phyloP scores from a whole-genome alignment of 2,113 vertebrate genomes.

The Tautogolabrus adspersus region DNA sequence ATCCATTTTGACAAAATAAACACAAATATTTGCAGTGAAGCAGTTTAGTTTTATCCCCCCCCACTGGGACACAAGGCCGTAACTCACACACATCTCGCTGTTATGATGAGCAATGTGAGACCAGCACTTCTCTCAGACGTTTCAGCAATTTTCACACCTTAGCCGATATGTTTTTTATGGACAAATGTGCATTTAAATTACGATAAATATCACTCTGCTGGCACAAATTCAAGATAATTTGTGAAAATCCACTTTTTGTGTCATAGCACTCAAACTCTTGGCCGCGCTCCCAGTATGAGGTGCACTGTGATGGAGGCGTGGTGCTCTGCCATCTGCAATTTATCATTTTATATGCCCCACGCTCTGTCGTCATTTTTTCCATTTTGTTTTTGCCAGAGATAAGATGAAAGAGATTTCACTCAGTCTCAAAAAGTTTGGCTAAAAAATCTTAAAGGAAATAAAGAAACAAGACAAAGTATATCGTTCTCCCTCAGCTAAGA shows the following conservation, averaged over 20 bases:
- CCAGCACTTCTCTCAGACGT: conserved; percentile 25
- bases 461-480: too few relatives aligned
- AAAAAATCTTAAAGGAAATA: background rate
- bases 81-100: conserved; percentile 15
- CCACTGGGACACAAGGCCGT: conserved; percentile 16
- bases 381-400: conserved; percentile 8
- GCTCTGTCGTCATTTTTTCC: background rate
- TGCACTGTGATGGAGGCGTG: conserved; percentile 8
- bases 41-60: background rate
- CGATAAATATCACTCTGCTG: conserved; percentile 21
- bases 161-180: conserved; percentile 26
- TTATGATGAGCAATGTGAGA: conserved; percentile 14
- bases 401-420: background rate
- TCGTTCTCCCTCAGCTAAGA: background rate
- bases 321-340: conserved; percentile 40
- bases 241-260: conserved; percentile 22
- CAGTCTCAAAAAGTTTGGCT: background rate
- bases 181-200: conserved; percentile 52
- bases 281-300: conserved; percentile 11
- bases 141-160: conserved; percentile 36
- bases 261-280: conserved; percentile 40
- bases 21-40: conserved; percentile 35
- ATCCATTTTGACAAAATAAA: conserved; percentile 50
- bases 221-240: conserved; percentile 32
- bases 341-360: conserved; percentile 13